Conservation (phyloP, 2,888 invertebrate genomes). For the Dicranocentrus wangi region DNA sequence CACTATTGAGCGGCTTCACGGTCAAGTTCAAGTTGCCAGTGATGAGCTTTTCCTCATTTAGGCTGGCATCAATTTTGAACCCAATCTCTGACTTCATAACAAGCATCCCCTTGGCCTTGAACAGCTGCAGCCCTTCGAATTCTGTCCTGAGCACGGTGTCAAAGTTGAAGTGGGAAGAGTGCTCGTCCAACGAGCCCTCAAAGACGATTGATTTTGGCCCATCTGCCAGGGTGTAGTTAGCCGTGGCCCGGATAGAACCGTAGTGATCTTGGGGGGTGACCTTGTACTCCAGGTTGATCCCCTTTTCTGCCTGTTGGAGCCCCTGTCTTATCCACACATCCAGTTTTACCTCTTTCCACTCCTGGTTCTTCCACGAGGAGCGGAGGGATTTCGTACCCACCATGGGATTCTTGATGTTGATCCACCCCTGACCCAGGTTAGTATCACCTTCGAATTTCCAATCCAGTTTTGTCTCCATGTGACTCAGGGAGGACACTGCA, state of each 20-base stretch:
- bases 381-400: constrained; percentile 60
- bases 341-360: constrained; percentile 61
- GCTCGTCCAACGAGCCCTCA: constrained; percentile 50
- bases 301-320: constrained; percentile 50
- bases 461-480: constrained; percentile 52
- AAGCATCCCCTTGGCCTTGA: constrained; percentile 32
- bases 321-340: constrained; percentile 61
- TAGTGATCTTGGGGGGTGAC: constrained; percentile 39
- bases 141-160: constrained; percentile 67
- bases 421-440: constrained; percentile 50
- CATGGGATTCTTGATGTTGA: constrained; percentile 53
- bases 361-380: constrained; percentile 63
- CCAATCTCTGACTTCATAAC: constrained; percentile 47
- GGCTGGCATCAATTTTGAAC: constrained; percentile 49
- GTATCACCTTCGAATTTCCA: constrained; percentile 68
- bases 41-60: constrained; percentile 58
- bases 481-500: constrained; percentile 53
- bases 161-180: constrained; percentile 44
- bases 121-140: constrained; percentile 47
- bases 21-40: constrained; percentile 37
- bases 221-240: constrained; percentile 58
- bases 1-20: constrained; percentile 57
- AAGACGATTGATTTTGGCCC: constrained; percentile 49
- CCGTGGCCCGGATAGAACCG: constrained; percentile 49
- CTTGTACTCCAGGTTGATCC: constrained; percentile 60